Evolutionary conservation across 2,888 invertebrate genomes (phyloP), one percentile per base, ranked within the genome.

Genomic region (Agonum fuliginosum): DNA sequence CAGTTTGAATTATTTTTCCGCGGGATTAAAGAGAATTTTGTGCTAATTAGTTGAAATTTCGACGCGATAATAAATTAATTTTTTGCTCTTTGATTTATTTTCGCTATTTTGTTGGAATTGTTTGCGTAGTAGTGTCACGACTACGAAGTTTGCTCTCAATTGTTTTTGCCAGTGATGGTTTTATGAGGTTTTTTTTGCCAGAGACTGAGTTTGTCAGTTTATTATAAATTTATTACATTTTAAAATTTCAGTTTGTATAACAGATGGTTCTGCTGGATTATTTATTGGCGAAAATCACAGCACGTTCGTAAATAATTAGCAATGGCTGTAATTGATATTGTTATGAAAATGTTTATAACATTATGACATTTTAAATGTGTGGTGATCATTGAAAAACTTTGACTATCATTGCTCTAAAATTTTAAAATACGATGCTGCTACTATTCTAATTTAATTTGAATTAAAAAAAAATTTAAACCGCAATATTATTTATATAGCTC

Each of bases 41-140:
- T 62, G 58, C 58, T 62, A 62, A 62, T 62, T 62, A 62, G 27
- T 62, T 54, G 17, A 17, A 62, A 19, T 62, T 62, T 12, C 58
- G 17, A 17, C 30, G 58, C 58, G 30, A 3, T 30, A 62, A 62
- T 62, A 62, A 62, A 62, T 62, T 62, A 14, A 14, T 62, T 62
- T 62, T 62, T 62, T 46, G 58, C 30, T 30, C 54, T 48, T 62
- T 62, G 58, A 62, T 62, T 62, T 62, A 62, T 54, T n/a, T 22
- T 24, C 54, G 54, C 24, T 54, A 54, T 62, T 62, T 62, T 46
- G 58, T 62, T 62, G 3, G 58, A 62, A 62, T 30, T 46, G 58
- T 62, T 62, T 62, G 58, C 30, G 27, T 62, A 14, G 58, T 62
- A 14, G 58, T 62, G 30, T 30, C 58, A 27, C 12, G 30, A 5